Conservation (phyloP, 2,797 vertebrate species). For the Ataeniobius toweri region DNA sequence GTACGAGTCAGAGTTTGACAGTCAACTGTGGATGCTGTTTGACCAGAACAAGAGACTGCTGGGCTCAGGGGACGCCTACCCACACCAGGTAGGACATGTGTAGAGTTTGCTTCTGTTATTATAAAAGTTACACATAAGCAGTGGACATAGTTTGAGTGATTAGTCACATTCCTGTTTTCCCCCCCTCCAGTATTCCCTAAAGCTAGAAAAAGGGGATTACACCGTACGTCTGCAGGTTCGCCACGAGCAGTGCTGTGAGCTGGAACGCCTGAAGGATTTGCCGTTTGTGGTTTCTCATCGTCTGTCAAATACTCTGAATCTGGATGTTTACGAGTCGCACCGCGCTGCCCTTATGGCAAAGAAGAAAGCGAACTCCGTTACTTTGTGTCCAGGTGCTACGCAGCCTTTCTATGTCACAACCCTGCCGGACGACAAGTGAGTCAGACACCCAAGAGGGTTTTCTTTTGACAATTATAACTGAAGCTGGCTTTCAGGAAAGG, state of each 20-base stretch:
- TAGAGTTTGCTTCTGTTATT: too few species aligned
- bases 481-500: neutral
- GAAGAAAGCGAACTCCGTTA: slow-evolving; percentile 94
- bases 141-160: neutral
- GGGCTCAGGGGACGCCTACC: slow-evolving; percentile 97
- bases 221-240: slow-evolving; percentile 95
- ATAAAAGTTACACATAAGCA: too few species aligned
- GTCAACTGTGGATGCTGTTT: slow-evolving; percentile 97
- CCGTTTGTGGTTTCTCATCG: slow-evolving; percentile 96
- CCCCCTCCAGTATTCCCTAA: slow-evolving; percentile 89
- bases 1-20: slow-evolving; percentile 98
- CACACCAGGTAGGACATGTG: slow-evolving; percentile 87
- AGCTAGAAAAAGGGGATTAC: slow-evolving; percentile 98
- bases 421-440: slow-evolving; percentile 98
- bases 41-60: slow-evolving; percentile 97
- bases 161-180: neutral
- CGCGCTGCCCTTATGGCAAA: slow-evolving; percentile 92
- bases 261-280: slow-evolving; percentile 96
- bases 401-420: slow-evolving; percentile 93
- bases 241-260: slow-evolving; percentile 92
- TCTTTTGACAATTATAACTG: too few species aligned
- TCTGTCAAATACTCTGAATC: slow-evolving; percentile 89
- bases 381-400: slow-evolving; percentile 86
- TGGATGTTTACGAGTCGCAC: slow-evolving; percentile 95
- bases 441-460: neutral